A percentile compares a stretch with the other conserved stretches of the same genome.
phyloP scores from a whole-genome alignment of 1,140 invertebrate species.

The Pseudomyrmex dendroicus region DNA sequence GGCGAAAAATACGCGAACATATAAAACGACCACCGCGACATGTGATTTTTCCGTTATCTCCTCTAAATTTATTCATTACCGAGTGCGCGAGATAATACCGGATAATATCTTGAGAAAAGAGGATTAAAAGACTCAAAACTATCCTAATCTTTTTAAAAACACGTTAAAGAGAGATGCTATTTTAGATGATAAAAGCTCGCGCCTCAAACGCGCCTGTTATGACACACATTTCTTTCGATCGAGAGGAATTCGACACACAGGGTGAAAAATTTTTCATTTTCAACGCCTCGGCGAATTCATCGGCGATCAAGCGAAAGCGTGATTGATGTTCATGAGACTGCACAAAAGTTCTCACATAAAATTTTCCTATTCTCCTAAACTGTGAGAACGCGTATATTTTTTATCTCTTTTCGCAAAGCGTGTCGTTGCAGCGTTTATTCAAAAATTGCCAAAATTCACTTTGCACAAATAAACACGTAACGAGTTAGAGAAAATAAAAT shows the following conservation, averaged over 20 bases:
- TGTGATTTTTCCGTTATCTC: background rate
- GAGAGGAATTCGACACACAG: constrained; percentile 8
- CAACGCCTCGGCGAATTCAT: background rate
- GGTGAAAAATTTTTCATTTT: constrained; percentile 10
- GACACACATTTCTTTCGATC: background rate
- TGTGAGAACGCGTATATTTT: background rate
- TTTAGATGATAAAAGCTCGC: background rate
- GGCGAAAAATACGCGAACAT: background rate
- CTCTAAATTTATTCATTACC: constrained; percentile 46
- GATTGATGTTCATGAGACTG: constrained; percentile 7
- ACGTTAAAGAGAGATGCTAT: constrained; percentile 38
- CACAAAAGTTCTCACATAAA: background rate
- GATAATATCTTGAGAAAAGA: background rate
- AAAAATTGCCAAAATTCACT: background rate
- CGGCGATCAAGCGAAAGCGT: constrained; percentile 9
- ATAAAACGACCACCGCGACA: background rate
- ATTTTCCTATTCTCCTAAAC: background rate
- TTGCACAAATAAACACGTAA: background rate
- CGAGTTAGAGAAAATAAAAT: too few species aligned
- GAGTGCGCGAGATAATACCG: background rate
- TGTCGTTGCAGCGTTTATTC: background rate
- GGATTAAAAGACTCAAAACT: constrained; percentile 6
- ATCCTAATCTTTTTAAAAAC: constrained; percentile 41
- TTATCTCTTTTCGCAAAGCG: background rate
- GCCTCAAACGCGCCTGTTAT: too few species aligned